These are phyloP conservation scores for Catocala sponsa DNA, from an alignment of 2,888 invertebrate species.

Conservation along the genomic window DNA sequence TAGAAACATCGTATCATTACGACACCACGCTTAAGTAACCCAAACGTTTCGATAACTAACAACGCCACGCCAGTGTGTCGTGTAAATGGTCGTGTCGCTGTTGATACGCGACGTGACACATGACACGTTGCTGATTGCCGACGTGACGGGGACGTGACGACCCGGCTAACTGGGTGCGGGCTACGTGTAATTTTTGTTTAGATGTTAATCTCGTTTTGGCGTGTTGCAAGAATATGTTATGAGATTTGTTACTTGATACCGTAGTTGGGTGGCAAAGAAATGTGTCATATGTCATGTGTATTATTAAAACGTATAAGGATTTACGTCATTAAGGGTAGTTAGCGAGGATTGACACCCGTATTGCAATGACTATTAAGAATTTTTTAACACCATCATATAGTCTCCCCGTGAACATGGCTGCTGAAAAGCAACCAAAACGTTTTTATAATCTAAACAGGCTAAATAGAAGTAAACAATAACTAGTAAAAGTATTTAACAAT, in stretches of 20 bases:
- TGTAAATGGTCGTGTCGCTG: constrained; percentile 25
- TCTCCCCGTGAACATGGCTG: no score
- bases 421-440: no score
- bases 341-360: no score
- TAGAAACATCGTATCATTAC: neutral
- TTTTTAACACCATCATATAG: no score
- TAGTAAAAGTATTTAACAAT: no score
- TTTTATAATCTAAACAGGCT: no score
- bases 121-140: constrained; percentile 49
- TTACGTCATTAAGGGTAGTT: no score
- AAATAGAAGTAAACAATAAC: no score
- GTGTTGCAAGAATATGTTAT: constrained; percentile 22
- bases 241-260: neutral
- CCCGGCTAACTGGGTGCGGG: constrained; percentile 43
- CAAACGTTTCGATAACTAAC: constrained; percentile 13
- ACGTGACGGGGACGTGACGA: constrained; percentile 48
- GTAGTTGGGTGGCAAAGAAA: no score
- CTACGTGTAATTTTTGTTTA: constrained; percentile 45
- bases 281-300: no score
- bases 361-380: no score
- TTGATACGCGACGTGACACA: constrained; percentile 45
- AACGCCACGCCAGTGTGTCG: constrained; percentile 8
- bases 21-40: neutral
- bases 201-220: constrained; percentile 47
- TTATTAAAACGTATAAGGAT: no score